Evolutionary conservation across 2,797 vertebrate genomes (phyloP), one percentile per base, ranked within the genome.

Genomic region (Falco biarmicus): DNA sequence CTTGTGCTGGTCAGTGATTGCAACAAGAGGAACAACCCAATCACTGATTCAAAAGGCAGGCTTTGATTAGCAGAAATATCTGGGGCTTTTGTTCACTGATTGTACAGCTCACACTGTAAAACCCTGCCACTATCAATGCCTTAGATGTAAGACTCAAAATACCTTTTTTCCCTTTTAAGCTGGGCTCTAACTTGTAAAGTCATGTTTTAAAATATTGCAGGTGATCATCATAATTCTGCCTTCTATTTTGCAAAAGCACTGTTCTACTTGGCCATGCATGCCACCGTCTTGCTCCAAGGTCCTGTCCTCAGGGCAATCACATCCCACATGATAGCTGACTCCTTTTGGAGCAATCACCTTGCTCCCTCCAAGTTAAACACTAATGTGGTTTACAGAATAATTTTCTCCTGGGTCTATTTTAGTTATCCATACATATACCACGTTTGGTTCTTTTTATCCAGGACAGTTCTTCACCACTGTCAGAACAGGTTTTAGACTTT

Each of bases 1-100:
- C 88, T 93, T 94, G 71, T 91, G 87, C 92, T 79, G 79, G 93
- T 57, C 94, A 85, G 70, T 81, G 90, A 87, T 93, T 91, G 94
- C 18, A 21, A 85, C 84, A 87, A 81, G 97, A 92, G 78, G 43
- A 65, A 84, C 94, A 92, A 89, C n/a, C 50, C 94, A 91, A 92
- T 91, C 95, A 94, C 57, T 88, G 89, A 91, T 96, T 89, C 63
- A 84, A 95, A 90, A 89, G 86, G 76, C 28, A 37, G 65, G n/a
- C 96, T 97, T 96, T 97, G 96, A 96, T 95, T 91, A 94, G 79
- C 84, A 94, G 93, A 91, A 95, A 94, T 93, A 82, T 92, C 76
- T 84, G 63, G 76, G 73, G 69, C 86, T 92, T 96, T 94, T 96
- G 48, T 91, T 63, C 93, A 53, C 76, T 93, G 93, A 91, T 94